Evolutionary conservation across 1,140 invertebrate genomes (phyloP), one percentile per base, ranked within the genome.

Genomic region (Cardiocondyla obscurior): DNA sequence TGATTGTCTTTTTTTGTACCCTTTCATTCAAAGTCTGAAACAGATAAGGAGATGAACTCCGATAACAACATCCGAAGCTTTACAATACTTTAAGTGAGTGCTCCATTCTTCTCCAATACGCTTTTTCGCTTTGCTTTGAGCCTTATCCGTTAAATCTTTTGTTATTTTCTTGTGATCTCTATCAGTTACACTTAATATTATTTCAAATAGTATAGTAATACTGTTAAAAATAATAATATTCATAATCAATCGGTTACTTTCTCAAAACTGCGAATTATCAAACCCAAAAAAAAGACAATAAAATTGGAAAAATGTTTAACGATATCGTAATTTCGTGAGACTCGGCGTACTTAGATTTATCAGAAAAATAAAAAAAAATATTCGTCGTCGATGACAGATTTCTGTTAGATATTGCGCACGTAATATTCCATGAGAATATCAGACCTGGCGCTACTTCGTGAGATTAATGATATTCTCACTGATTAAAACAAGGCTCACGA

Each of bases 1-100:
- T 51, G 84, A 87, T 87, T 77, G 81, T 33, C 58, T 33, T 69
- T 58, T 46, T 85, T 36, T n/a, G 51, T 14, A 44, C n/a, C 46
- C 7, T 51, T 19, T 53, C 25, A 44, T 58, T 19, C 42, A 22
- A 14, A 30, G 22, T 19, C 65, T 57, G 65, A 62, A 83, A 76
- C 25, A 84, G 85, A 91, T 89, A 91, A 89, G 87, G 76, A 87
- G 76, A 87, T 85, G 70, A 81, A 84, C 85, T 14, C 46, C 83
- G 90, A 91, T 90, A 91, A 91, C 77, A 62, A 82, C 82, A 74
- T 53, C 44, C 46, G 14, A 22, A 28, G 36, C 65, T 84, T 70
- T 73, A 49, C 57, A 69, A 70, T 33, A 58, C 57, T 33, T 72
- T 33, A 64, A 82, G 22, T 30, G 36, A 81, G 64, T 81, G 65